Base-by-base conservation (phyloP, 2,888 invertebrate genomes). In the Pollenia griseotomentosa region DNA sequence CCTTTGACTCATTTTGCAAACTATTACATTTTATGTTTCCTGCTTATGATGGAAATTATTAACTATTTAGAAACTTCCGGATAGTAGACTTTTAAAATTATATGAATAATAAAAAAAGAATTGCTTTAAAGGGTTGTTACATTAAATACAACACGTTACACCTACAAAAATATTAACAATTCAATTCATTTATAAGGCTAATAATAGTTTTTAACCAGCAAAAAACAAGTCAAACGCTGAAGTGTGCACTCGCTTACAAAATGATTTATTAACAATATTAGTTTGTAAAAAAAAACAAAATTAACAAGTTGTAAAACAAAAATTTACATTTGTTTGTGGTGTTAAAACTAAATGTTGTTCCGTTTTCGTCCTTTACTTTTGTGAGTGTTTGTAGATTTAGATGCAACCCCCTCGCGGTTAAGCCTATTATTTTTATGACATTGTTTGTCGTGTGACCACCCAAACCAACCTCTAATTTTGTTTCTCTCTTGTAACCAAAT, bases 181-280 rank as follows among this genome's bases (percentile, higher is more conserved):
- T 59, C 33, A 12, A 19, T 73, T 16, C 53, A 14, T 11, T 66
- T 48, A 55, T 16, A 61, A 63, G 68, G 83, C 87, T 81, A 87
- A 87, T 84, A 73, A 84, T 79, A 87, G 88, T 90, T 90, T 44
- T 90, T 90, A 91, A 90, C 89, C 90, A 89, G 89, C 88, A 89
- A 90, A 89, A 89, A 89, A 89, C 87, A 91, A 91, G 91, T 91
- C 90, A 91, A 91, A 91, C 86, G 88, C 74, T 87, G 78, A 88
- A 90, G 87, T 89, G 90, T 91, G 92, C 90, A 91, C 88, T 89
- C n/a, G 42, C 66, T 23, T 86, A 65, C 89, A 19, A 14, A 9
- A 9, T 59, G 23, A 79, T 14, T 82, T 73, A 87, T 79, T 85
- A 83, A 42, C 48, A 78, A 78, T 71, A 83, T 87, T 81, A 59